Evolutionary conservation across 2,888 invertebrate genomes (phyloP).

Genomic region (Strigamia transsilvanica): DNA sequence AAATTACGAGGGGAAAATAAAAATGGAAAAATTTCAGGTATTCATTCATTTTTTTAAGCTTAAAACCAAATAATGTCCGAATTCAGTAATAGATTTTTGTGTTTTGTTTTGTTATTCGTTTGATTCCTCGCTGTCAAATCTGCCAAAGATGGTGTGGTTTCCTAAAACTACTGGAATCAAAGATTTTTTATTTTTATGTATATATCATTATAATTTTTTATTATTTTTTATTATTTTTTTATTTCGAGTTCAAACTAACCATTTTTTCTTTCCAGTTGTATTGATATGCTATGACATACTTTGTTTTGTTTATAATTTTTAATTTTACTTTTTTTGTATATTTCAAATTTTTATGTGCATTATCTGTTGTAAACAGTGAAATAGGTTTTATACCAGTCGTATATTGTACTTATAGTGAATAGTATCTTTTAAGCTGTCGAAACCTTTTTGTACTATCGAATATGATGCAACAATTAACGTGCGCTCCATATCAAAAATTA

Average conservation of each 20-base stretch:
- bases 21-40: conserved; percentile 13
- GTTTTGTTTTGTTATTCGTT: background rate
- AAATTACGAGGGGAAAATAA: background rate
- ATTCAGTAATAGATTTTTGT: background rate
- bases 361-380: conserved; percentile 43
- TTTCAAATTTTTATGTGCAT: conserved; percentile 49
- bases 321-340: background rate
- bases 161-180: conserved; percentile 21
- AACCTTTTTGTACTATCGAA: conserved; percentile 32
- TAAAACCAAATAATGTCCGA: conserved; percentile 21
- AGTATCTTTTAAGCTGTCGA: conserved; percentile 43
- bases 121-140: conserved; percentile 19
- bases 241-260: background rate
- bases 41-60: conserved; percentile 17
- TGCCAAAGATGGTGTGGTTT: conserved; percentile 21
- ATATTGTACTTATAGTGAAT: conserved; percentile 45
- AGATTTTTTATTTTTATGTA: background rate
- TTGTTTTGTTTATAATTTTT: conserved; percentile 20
- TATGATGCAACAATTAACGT: conserved; percentile 23
- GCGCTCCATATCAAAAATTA: conserved; percentile 39
- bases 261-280: conserved; percentile 32
- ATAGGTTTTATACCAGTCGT: conserved; percentile 48
- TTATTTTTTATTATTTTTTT: background rate
- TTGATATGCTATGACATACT: background rate
- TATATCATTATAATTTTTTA: background rate